Conservation (phyloP, 2,888 invertebrate species). For the Amphipyra berbera region DNA sequence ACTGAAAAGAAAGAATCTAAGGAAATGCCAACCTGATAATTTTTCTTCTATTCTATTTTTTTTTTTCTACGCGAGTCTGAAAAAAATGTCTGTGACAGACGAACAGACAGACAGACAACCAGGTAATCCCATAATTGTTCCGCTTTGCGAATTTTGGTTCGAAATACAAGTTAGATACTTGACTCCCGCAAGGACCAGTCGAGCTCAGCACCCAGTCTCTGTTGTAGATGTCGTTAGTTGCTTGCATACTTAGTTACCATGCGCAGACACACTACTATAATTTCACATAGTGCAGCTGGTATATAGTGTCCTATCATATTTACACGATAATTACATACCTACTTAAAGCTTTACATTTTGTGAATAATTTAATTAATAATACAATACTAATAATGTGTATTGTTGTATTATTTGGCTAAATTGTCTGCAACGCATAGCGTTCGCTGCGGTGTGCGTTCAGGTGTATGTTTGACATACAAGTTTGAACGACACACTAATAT, state of each 20-base stretch:
- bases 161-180: too few species aligned
- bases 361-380: constrained; percentile 55
- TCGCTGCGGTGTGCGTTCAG: constrained; percentile 2
- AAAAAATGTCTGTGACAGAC: too few species aligned
- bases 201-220: neutral
- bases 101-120: too few species aligned
- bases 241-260: neutral
- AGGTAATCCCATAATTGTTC: too few species aligned
- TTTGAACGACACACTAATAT: constrained; percentile 22
- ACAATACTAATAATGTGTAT: constrained; percentile 43
- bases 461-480: constrained; percentile 18
- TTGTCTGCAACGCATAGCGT: constrained; percentile 22
- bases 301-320: constrained; percentile 32
- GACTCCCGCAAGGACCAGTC: too few species aligned
- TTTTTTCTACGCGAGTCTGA: too few species aligned
- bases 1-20: too few species aligned
- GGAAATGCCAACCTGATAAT: too few species aligned
- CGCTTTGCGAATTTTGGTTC: too few species aligned
- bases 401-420: constrained; percentile 56
- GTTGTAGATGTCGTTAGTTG: neutral
- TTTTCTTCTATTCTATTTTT: too few species aligned
- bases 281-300: constrained; percentile 8
- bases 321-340: constrained; percentile 57
- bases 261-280: neutral
- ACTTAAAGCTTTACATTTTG: constrained; percentile 68